phyloP scores from a whole-genome alignment of 1,140 invertebrate genomes.

The Eriocheir sinensis region DNA sequence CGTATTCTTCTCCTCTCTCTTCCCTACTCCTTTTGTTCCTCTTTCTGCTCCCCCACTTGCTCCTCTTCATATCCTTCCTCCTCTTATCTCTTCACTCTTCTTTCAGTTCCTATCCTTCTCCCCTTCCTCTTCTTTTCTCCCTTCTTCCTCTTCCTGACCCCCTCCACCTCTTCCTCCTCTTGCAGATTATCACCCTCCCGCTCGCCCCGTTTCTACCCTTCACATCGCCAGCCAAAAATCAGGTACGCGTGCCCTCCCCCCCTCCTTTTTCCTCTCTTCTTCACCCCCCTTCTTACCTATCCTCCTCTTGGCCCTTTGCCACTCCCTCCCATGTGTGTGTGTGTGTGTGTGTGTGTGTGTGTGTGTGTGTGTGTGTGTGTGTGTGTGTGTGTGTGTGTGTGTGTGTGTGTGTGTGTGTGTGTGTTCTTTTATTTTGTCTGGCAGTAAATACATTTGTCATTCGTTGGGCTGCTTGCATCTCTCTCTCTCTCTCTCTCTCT shows the following conservation, averaged over 20 bases:
- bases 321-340: neutral
- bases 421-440: neutral
- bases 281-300: neutral
- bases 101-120: neutral
- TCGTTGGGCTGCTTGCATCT: neutral
- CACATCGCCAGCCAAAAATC: neutral
- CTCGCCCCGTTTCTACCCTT: no score
- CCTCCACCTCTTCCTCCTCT: neutral
- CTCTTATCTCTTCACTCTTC: neutral
- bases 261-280: no score
- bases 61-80: neutral
- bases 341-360: constrained; percentile 20
- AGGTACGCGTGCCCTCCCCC: neutral
- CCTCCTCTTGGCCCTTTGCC: neutral
- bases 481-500: constrained; percentile 18
- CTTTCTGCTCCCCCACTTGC: no score
- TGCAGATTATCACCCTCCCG: no score
- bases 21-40: neutral
- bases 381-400: neutral
- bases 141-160: neutral
- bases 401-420: constrained; percentile 4
- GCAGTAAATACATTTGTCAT: neutral
- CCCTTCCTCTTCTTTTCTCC: neutral
- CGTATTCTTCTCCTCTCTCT: neutral
- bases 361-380: constrained; percentile 3